A percentile compares a stretch with the other conserved stretches of the same genome.
These are phyloP conservation scores for Hirtodrosophila duncani DNA, from an alignment of 2,888 invertebrate species.

Conservation along the genomic window DNA sequence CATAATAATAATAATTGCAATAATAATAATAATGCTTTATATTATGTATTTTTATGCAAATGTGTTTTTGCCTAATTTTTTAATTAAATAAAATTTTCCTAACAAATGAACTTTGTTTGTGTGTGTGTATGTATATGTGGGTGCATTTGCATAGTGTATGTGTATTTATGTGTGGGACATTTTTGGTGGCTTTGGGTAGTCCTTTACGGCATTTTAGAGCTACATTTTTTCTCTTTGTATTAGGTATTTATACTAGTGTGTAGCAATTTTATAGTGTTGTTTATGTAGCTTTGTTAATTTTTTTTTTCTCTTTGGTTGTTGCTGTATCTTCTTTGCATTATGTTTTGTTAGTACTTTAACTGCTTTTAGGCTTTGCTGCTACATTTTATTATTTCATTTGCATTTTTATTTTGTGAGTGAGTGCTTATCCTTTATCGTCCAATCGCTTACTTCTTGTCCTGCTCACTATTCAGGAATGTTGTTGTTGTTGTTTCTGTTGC, in stretches of 20 bases:
- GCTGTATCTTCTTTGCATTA: constrained; percentile 61
- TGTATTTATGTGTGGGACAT: constrained; percentile 35
- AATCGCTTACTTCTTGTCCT: too few species aligned
- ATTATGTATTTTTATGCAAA: constrained; percentile 38
- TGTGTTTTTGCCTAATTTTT: constrained; percentile 54
- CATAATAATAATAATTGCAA: constrained; percentile 56
- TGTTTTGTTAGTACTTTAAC: constrained; percentile 24
- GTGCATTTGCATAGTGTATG: constrained; percentile 11
- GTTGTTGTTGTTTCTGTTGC: constrained; percentile 17
- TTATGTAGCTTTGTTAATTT: constrained; percentile 53
- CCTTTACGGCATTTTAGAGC: constrained; percentile 34
- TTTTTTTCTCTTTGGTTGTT: constrained; percentile 71
- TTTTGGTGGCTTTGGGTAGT: constrained; percentile 62
- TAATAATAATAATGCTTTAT: constrained; percentile 50
- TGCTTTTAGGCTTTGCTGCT: constrained; percentile 53
- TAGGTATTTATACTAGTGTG: constrained; percentile 22
- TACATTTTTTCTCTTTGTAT: constrained; percentile 22
- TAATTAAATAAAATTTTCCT: constrained; percentile 64
- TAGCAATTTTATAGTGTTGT: constrained; percentile 30
- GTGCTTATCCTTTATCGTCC: constrained; percentile 32
- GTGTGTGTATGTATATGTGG: constrained; percentile 5
- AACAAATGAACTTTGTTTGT: constrained; percentile 50
- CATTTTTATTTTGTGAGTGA: constrained; percentile 39
- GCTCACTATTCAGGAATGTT: constrained; percentile 13
- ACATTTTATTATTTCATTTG: constrained; percentile 31